These are phyloP conservation scores for Ichneumon xanthorius DNA, from an alignment of 2,888 invertebrate genomes.

Conservation along the genomic window DNA sequence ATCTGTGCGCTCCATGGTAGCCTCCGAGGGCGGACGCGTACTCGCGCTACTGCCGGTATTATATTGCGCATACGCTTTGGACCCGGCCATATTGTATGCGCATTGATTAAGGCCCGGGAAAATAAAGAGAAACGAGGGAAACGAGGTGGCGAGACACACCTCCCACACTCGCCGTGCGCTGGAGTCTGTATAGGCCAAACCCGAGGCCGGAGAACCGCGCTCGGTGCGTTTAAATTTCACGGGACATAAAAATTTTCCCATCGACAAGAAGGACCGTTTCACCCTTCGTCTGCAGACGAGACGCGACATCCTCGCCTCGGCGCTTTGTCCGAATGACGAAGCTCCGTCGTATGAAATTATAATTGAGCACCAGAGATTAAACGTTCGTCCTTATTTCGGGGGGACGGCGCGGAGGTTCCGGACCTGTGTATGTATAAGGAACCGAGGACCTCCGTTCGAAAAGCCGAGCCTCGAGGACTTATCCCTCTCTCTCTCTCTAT, in stretches of 20 bases:
- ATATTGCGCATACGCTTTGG: background rate
- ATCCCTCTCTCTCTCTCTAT: slow-evolving; percentile 18
- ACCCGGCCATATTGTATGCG: slow-evolving; percentile 67
- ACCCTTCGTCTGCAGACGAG: background rate
- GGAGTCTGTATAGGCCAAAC: background rate
- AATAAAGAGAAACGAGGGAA: slow-evolving; percentile 44
- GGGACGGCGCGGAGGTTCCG: slow-evolving; percentile 63
- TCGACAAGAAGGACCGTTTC: background rate
- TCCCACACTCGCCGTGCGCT: slow-evolving; percentile 48
- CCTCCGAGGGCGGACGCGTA: slow-evolving; percentile 20
- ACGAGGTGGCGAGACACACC: slow-evolving; percentile 51
- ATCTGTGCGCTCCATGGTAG: slow-evolving; percentile 17
- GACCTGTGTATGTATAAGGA: background rate
- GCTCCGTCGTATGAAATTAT: slow-evolving; percentile 31
- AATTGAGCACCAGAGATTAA: slow-evolving; percentile 32
- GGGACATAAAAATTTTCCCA: background rate
- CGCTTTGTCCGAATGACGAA: background rate
- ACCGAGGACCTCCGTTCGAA: background rate
- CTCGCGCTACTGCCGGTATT: slow-evolving; percentile 20
- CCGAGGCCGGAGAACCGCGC: background rate
- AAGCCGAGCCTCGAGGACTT: slow-evolving; percentile 33
- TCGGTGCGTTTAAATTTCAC: background rate
- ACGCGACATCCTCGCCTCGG: background rate
- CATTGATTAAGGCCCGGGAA: slow-evolving; percentile 72
- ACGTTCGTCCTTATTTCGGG: slow-evolving; percentile 49